Percentiles rank a stretch among this genome's conserved stretches.
Evolutionary conservation across 2,113 vertebrate genomes (phyloP).

Genomic region (Astur gentilis): DNA sequence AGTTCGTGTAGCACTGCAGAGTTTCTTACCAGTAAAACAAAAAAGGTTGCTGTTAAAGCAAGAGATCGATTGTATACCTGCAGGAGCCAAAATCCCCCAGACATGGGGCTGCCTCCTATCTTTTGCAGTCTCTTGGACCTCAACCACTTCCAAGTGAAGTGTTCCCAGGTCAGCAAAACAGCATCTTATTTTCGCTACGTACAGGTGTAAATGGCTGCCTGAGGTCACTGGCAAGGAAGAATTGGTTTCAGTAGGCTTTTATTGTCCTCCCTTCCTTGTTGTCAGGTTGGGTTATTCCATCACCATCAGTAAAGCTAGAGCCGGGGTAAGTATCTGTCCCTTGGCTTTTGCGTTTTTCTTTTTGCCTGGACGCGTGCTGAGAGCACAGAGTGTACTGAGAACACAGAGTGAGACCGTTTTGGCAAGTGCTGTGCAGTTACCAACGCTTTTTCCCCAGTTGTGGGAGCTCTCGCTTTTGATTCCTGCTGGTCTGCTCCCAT

Average conservation of each 20-base stretch:
- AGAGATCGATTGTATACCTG: neutral
- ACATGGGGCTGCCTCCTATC: fast-evolving
- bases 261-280: conserved; percentile 13
- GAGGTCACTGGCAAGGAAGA: conserved; percentile 42
- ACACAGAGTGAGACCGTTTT: neutral
- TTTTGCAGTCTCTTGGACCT: neutral
- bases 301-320: conserved; percentile 20
- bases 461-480: conserved; percentile 6
- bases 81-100: neutral
- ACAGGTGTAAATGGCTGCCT: conserved; percentile 31
- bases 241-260: conserved; percentile 41
- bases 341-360: neutral
- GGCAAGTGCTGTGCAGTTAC: neutral
- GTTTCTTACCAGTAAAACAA: neutral
- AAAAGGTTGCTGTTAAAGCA: neutral
- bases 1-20: fast-evolving
- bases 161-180: neutral
- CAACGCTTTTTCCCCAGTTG: neutral
- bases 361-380: neutral
- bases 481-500: neutral
- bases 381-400: neutral
- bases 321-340: conserved; percentile 38
- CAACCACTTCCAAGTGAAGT: fast-evolving
- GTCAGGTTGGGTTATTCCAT: conserved; percentile 28
- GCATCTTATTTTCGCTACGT: neutral